Evolutionary conservation across 1,140 invertebrate genomes (phyloP).

Genomic region (Ganaspis sp.): DNA sequence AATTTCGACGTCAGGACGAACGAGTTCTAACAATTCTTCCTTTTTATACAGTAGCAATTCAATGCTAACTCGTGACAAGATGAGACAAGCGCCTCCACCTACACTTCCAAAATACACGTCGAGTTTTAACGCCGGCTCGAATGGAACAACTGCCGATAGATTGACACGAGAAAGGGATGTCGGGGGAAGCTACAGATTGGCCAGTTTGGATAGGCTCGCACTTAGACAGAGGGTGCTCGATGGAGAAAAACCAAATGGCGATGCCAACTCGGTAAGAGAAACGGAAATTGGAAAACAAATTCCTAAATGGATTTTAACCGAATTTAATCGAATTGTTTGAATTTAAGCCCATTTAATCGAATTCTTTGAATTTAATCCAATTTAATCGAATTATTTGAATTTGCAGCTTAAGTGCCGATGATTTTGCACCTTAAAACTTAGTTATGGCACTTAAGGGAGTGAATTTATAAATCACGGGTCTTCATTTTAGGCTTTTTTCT

Average conservation of each 20-base stretch:
- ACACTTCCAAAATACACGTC: conserved; percentile 81
- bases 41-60: conserved; percentile 75
- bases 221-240: conserved; percentile 84
- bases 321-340: conserved; percentile 36
- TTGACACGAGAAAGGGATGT: conserved; percentile 76
- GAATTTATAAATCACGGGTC: no score
- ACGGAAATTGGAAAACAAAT: not conserved
- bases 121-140: conserved; percentile 78
- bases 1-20: conserved; percentile 49
- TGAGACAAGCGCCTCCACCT: conserved; percentile 80
- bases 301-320: not conserved
- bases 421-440: no score
- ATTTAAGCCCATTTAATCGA: not conserved
- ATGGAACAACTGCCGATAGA: conserved; percentile 74
- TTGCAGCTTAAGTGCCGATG: no score
- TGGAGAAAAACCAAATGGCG: conserved; percentile 70
- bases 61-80: conserved; percentile 67
- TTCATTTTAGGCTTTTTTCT: no score
- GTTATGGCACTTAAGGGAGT: no score
- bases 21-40: conserved; percentile 68
- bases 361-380: not conserved
- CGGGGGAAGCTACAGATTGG: conserved; percentile 81
- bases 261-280: conserved; percentile 71
- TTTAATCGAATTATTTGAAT: conserved; percentile 38
- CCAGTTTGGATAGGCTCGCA: conserved; percentile 83